Conservation (phyloP, 2,888 invertebrate species). For the Pomacea canaliculata region DNA sequence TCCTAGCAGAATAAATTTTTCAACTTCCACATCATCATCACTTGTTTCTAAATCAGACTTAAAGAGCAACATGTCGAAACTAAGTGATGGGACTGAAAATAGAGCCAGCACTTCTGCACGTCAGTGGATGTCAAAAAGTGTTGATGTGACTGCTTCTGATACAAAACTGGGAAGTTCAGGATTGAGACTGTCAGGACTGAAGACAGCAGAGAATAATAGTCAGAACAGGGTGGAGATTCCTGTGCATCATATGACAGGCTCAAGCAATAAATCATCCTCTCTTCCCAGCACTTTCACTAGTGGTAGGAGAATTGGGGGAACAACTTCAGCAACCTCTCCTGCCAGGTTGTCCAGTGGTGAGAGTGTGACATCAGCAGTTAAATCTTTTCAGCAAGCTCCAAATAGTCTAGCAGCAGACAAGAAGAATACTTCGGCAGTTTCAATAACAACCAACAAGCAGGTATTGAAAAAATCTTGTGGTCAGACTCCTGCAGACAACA, state of each 20-base stretch:
- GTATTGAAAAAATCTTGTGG: not conserved
- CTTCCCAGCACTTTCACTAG: not conserved
- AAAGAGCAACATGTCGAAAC: not conserved
- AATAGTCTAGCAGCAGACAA: conserved; percentile 1
- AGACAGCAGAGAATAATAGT: conserved; percentile 8
- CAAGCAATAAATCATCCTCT: not conserved
- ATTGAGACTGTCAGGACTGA: not conserved
- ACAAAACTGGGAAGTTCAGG: not conserved
- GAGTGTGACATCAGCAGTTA: not conserved
- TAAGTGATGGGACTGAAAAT: not conserved
- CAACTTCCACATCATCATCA: conserved; percentile 4
- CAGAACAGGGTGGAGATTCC: conserved; percentile 17
- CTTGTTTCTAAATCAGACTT: not conserved
- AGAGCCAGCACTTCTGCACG: no score
- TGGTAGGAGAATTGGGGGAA: conserved; percentile 5
- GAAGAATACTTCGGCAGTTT: not conserved
- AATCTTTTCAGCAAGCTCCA: not conserved
- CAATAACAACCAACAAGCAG: not conserved
- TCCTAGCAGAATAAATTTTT: conserved; percentile 21
- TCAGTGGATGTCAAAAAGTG: conserved; percentile 6
- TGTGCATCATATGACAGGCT: conserved; percentile 13
- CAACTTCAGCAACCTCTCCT: not conserved
- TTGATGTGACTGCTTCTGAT: not conserved
- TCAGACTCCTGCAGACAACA: not conserved
- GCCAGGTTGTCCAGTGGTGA: not conserved